phyloP scores from a whole-genome alignment of 2,797 vertebrate species.

The Masticophis lateralis region DNA sequence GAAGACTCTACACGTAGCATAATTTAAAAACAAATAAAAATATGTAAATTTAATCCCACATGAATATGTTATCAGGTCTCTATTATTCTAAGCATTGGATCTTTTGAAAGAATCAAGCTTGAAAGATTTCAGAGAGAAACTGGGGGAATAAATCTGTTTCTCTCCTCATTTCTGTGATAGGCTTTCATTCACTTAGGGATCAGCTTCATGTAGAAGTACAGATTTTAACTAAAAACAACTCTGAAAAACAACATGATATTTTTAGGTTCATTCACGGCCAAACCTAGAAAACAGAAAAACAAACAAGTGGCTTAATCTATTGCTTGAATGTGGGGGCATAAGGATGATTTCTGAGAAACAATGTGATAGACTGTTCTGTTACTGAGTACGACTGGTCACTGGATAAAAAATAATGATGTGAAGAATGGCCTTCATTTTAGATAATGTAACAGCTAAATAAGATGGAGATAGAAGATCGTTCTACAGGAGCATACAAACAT shows the following conservation, averaged over 20 bases:
- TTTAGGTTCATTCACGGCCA: slow-evolving; percentile 8
- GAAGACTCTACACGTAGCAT: not conserved
- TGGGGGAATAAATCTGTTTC: not conserved
- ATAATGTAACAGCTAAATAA: not conserved
- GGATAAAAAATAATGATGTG: not conserved
- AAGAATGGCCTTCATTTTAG: not conserved
- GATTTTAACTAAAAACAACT: slow-evolving; percentile 16
- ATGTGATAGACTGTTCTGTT: slow-evolving; percentile 4
- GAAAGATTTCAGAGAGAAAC: not conserved
- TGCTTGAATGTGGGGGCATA: slow-evolving; percentile 27
- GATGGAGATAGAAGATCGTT: not conserved
- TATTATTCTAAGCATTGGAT: not conserved
- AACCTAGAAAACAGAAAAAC: slow-evolving; percentile 19
- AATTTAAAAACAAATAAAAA: not conserved
- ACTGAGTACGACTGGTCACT: not conserved
- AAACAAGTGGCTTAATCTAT: slow-evolving; percentile 25
- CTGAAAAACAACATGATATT: not conserved
- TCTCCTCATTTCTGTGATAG: not conserved
- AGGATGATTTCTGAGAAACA: slow-evolving; percentile 25
- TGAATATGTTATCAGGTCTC: not conserved
- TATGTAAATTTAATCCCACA: not conserved
- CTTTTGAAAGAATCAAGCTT: not conserved
- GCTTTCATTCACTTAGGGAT: not conserved
- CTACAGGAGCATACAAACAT: not conserved
- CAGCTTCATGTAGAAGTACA: slow-evolving; percentile 1